Percentiles rank a stretch among this genome's conserved stretches.
Conservation (phyloP, 2,113 vertebrate species). For the Mesoclemmys tuberculata region DNA sequence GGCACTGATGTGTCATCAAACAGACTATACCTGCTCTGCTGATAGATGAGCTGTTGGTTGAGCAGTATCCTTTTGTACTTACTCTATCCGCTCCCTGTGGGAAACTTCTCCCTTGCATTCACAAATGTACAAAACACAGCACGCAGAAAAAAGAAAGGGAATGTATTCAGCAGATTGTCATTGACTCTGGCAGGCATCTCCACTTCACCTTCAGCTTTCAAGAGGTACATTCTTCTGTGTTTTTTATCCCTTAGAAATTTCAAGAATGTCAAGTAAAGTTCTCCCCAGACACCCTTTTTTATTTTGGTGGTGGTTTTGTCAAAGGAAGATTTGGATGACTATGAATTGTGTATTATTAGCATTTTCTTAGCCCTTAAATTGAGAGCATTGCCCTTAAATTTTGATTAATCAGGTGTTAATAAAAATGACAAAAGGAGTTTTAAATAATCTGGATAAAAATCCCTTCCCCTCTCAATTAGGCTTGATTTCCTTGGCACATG, state of each 20-base stretch:
- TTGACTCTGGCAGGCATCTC: not conserved
- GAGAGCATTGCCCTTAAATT: not conserved
- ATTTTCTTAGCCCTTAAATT: not conserved
- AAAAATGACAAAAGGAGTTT: not conserved
- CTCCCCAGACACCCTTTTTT: not conserved
- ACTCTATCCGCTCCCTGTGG: not conserved
- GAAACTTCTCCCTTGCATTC: not conserved
- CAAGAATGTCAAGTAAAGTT: not conserved
- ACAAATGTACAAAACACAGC: not conserved
- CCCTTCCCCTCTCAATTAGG: fast-evolving
- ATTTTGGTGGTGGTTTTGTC: not conserved
- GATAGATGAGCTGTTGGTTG: no score
- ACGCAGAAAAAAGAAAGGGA: not conserved
- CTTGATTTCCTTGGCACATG: not conserved
- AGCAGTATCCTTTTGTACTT: not conserved
- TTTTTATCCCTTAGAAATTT: not conserved
- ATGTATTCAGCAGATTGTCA: not conserved
- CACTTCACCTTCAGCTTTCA: not conserved
- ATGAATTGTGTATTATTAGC: not conserved
- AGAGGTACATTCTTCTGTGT: not conserved
- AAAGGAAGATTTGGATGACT: not conserved
- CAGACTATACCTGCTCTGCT: not conserved
- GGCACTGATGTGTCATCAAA: not conserved
- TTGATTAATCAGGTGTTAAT: not conserved
- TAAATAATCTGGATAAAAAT: not conserved